phyloP scores from a whole-genome alignment of 2,888 invertebrate genomes.

The Eudemis profundana region DNA sequence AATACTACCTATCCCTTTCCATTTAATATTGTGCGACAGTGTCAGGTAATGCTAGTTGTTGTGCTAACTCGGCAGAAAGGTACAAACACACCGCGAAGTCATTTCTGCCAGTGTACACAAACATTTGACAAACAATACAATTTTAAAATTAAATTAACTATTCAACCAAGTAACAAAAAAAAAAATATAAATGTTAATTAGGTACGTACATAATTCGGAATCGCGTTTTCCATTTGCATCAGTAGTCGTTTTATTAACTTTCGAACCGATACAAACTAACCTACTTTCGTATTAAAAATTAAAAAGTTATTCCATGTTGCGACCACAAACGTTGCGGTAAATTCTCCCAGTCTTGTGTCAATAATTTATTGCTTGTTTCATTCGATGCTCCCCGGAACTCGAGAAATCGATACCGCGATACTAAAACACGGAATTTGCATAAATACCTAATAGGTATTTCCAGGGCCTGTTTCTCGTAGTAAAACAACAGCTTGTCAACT shows the following conservation, averaged over 20 bases:
- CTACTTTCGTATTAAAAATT: neutral
- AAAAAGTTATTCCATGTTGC: neutral
- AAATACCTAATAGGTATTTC: conserved; percentile 59
- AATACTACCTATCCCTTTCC: no score
- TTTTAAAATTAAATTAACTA: no score
- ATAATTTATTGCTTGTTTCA: conserved; percentile 28
- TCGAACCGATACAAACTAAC: neutral
- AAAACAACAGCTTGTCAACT: conserved; percentile 74
- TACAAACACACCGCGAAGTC: no score
- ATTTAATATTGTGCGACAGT: no score
- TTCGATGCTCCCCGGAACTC: conserved; percentile 25
- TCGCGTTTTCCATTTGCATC: neutral
- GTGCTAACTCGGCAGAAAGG: no score
- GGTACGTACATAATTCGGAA: neutral
- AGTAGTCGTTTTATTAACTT: neutral
- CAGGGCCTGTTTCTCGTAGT: conserved; percentile 48
- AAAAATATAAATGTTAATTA: no score
- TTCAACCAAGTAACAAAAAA: no score
- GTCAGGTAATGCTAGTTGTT: no score
- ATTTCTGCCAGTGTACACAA: no score
- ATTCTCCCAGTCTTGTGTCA: conserved; percentile 6
- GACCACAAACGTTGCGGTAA: neutral
- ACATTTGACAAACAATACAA: no score
- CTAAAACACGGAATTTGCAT: conserved; percentile 58
- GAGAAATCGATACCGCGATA: conserved; percentile 36